A percentile compares a stretch with the other conserved stretches of the same genome.
Conservation (phyloP, 2,113 vertebrate species). For the Ibidorhyncha struthersii region DNA sequence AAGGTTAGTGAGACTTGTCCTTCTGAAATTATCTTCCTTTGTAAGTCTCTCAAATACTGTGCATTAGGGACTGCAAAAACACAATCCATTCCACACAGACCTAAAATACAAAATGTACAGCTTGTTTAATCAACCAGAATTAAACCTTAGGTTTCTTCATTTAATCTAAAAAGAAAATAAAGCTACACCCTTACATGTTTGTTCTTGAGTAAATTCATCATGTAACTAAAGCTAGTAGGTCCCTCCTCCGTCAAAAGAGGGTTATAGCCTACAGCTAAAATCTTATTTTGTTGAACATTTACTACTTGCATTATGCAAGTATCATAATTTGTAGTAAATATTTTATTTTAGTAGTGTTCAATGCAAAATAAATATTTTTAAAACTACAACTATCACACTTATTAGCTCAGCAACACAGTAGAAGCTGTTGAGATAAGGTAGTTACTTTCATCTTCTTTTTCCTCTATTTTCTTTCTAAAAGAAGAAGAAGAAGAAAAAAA, state of each 20-base stretch:
- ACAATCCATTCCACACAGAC: background rate
- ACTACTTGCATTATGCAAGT: background rate
- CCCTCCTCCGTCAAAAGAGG: background rate
- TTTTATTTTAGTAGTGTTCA: background rate
- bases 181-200: background rate
- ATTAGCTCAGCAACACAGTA: background rate
- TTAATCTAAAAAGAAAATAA: background rate
- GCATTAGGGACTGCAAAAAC: background rate
- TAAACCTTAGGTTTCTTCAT: background rate
- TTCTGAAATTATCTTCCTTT: background rate
- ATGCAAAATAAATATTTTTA: background rate
- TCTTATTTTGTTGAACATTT: background rate
- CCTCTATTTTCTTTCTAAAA: background rate
- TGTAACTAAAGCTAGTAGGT: background rate
- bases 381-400: background rate
- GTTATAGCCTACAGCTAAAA: background rate
- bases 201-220: background rate
- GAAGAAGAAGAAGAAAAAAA: background rate
- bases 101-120: background rate
- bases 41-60: background rate
- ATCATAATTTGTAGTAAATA: background rate
- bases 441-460: background rate
- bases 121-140: background rate
- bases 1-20: background rate
- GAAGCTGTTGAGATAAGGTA: background rate